Conservation (phyloP, 2,888 invertebrate genomes). For the Diadegma fenestrale region DNA sequence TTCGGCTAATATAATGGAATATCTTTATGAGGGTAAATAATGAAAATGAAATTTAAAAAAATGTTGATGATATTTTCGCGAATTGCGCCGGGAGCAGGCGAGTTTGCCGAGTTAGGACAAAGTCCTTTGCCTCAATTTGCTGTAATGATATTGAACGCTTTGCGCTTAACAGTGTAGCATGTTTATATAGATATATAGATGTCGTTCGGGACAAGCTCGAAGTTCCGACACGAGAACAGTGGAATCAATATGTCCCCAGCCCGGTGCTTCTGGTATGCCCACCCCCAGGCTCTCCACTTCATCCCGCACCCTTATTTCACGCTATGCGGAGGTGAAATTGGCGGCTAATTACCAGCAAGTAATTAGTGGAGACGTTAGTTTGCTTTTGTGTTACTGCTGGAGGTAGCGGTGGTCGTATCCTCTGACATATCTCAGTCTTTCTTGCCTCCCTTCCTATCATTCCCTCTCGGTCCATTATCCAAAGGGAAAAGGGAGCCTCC, state of each 20-base stretch:
- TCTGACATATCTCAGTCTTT: slow-evolving; percentile 20
- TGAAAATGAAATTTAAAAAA: not conserved
- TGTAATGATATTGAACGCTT: slow-evolving; percentile 44
- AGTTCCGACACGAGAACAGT: slow-evolving; percentile 67
- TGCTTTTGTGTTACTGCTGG: slow-evolving; percentile 75
- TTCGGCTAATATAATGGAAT: not conserved
- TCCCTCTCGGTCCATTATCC: slow-evolving; percentile 25
- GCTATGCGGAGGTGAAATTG: slow-evolving; percentile 75
- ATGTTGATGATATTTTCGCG: slow-evolving; percentile 11
- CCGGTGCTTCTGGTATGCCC: slow-evolving; percentile 46
- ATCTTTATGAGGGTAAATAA: not conserved
- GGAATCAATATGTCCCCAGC: slow-evolving; percentile 72
- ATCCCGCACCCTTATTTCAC: slow-evolving; percentile 75
- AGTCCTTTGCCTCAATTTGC: slow-evolving; percentile 28
- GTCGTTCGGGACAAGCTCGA: slow-evolving; percentile 21
- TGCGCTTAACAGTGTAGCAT: slow-evolving; percentile 8
- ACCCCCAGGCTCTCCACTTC: slow-evolving; percentile 18
- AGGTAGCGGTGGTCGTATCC: slow-evolving; percentile 38
- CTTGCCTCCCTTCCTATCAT: slow-evolving; percentile 24
- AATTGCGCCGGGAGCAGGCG: not conserved
- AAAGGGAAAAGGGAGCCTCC: slow-evolving; percentile 35
- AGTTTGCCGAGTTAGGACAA: slow-evolving; percentile 22
- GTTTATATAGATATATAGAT: slow-evolving; percentile 13
- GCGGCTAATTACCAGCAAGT: slow-evolving; percentile 77
- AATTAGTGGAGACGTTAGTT: slow-evolving; percentile 78